phyloP scores from a whole-genome alignment of 2,888 invertebrate species.

The Aleiodes leptofemur region DNA sequence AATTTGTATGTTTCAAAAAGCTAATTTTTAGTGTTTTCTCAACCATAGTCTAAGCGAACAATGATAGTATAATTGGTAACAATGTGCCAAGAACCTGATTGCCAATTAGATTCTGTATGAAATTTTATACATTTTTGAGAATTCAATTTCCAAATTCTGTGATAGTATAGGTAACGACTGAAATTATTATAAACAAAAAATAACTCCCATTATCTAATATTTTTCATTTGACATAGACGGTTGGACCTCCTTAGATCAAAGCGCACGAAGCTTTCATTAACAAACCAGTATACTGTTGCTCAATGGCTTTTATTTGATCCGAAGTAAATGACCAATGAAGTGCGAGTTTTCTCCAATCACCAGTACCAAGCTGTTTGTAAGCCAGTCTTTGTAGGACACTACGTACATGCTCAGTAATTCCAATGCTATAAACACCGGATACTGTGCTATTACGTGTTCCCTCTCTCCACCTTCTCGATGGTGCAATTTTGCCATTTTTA shows the following conservation, averaged over 20 bases:
- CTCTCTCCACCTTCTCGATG: slow-evolving; percentile 66
- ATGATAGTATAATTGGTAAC: no score
- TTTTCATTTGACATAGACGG: no score
- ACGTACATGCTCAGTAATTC: slow-evolving; percentile 73
- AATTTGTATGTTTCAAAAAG: no score
- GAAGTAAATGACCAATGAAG: slow-evolving; percentile 82
- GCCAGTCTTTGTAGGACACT: slow-evolving; percentile 78
- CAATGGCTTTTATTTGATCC: slow-evolving; percentile 82
- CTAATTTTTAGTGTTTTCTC: no score
- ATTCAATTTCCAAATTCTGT: no score
- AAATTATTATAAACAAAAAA: no score
- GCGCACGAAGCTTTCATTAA: slow-evolving; percentile 25
- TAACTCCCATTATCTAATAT: no score
- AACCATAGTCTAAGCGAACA: no score
- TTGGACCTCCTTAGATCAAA: background rate
- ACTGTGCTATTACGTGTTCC: slow-evolving; percentile 62
- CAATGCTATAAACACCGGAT: slow-evolving; percentile 58
- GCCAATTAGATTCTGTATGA: no score
- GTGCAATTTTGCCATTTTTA: slow-evolving; percentile 65
- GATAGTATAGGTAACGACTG: no score
- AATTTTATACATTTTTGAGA: no score
- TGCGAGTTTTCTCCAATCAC: slow-evolving; percentile 82
- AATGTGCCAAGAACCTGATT: no score
- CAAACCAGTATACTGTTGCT: slow-evolving; percentile 83
- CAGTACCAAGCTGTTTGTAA: slow-evolving; percentile 79